Conservation (phyloP, 2,797 vertebrate genomes). For the Simalia tracyae region DNA sequence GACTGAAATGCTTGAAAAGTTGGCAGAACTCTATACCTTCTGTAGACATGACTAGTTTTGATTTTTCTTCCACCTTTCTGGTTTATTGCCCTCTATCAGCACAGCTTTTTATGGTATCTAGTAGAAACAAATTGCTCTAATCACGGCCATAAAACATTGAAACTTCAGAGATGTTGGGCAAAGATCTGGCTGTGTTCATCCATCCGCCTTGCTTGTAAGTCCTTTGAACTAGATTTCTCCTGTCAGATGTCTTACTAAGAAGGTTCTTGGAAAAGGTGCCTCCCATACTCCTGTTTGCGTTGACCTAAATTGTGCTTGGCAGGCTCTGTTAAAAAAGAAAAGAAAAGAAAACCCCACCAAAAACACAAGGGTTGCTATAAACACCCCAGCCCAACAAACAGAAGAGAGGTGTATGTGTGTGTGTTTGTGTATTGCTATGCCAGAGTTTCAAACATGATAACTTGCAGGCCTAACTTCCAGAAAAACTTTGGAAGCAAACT, state of each 20-base stretch:
- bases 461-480: background rate
- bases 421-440: background rate
- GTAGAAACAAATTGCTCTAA: constrained; percentile 43
- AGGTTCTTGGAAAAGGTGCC: constrained; percentile 63
- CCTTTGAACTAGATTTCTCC: constrained; percentile 60
- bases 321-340: constrained; percentile 45
- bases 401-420: background rate
- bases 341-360: constrained; percentile 34
- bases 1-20: constrained; percentile 23
- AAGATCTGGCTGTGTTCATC: constrained; percentile 38
- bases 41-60: constrained; percentile 20
- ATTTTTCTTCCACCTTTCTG: background rate
- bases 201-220: constrained; percentile 17
- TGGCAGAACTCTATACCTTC: constrained; percentile 16
- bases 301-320: constrained; percentile 71
- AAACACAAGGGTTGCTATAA: constrained; percentile 36
- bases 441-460: background rate
- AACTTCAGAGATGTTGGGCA: constrained; percentile 57
- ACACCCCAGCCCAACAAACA: constrained; percentile 30
- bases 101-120: constrained; percentile 45
- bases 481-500: background rate
- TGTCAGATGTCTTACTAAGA: constrained; percentile 62
- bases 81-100: constrained; percentile 34
- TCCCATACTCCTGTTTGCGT: constrained; percentile 57
- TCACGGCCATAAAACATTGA: constrained; percentile 44